Base-by-base conservation (phyloP, 2,888 invertebrate species). In the Conistra vaccinii region DNA sequence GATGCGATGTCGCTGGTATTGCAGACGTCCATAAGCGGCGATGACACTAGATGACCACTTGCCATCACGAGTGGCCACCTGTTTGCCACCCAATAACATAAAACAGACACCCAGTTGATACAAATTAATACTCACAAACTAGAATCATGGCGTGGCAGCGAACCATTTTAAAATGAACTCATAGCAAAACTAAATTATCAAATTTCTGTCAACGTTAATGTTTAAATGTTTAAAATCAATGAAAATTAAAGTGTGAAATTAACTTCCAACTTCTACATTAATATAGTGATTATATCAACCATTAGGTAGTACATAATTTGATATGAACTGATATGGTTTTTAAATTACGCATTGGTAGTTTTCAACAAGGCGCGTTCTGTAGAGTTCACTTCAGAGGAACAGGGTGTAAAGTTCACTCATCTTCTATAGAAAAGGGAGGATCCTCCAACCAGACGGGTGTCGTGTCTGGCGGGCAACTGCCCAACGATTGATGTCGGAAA, bases 191-290 rank as follows among this genome's bases (percentile, higher is more conserved):
- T 10, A 53, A 29, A 29, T 70, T 29, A 39, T 17, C 26, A 26
- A 39, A 29, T 12, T 35, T 5, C 3, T n/a, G n/a, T 65, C 32
- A 48, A 35, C 9, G 29, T 4, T 32, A n/a, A 69, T 45, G 42
- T 69, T 62, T n/a, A n/a, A 20, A 69, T 62, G 45, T 62, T 63
- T 29, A n/a, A 70, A 70, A 66, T 39, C 14, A 45, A 55, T 35
- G n/a, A 57, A 26, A 57, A 69, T 72, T 69, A 72, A 45, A 71
- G 32, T 72, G 55, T 72, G 72, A 57, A 72, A 72, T 72, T 45
- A 72, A 10, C 12, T 69, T n/a, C 5, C 6, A 45, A 1, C 1
- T 26, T 12, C 2, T 20, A 67, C 70, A 70, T 32, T 29, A 53
- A 23, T 29, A n/a, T 42, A 53, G 17, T 68, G 29, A 70, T 70